A percentile compares a stretch with the other conserved stretches of the same genome.
Conservation (phyloP, 2,888 invertebrate genomes). For the Tipula lateralis region DNA sequence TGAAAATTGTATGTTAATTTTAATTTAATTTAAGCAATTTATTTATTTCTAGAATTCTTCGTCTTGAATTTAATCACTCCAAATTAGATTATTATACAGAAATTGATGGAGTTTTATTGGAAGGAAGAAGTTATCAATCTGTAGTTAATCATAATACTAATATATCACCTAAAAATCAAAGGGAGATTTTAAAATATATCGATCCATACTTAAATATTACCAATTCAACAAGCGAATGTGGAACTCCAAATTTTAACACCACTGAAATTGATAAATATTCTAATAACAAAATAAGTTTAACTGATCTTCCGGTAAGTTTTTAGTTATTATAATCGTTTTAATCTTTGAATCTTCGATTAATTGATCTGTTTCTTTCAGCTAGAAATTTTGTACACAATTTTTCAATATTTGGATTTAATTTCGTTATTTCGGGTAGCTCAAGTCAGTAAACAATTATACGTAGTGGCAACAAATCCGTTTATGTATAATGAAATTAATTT, state of each 20-base stretch:
- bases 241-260: neutral
- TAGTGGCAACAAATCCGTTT: constrained; percentile 67
- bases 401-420: constrained; percentile 73
- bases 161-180: neutral
- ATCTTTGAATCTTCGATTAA: neutral
- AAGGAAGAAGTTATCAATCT: constrained; percentile 55
- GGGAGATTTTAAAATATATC: neutral
- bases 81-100: constrained; percentile 80
- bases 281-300: neutral
- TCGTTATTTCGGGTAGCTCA: constrained; percentile 72
- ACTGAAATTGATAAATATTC: neutral
- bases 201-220: neutral
- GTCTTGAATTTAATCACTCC: constrained; percentile 82
- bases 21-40: too few species aligned
- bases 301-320: constrained; percentile 42
- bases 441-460: constrained; percentile 67
- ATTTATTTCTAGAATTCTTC: constrained; percentile 60
- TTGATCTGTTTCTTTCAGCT: constrained; percentile 57
- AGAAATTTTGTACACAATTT: constrained; percentile 74
- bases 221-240: neutral
- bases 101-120: constrained; percentile 76
- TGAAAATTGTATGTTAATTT: too few species aligned
- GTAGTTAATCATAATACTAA: neutral
- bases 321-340: neutral
- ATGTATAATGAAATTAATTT: constrained; percentile 76